phyloP scores from a whole-genome alignment of 2,113 vertebrate species.

The Mohoua ochrocephala region DNA sequence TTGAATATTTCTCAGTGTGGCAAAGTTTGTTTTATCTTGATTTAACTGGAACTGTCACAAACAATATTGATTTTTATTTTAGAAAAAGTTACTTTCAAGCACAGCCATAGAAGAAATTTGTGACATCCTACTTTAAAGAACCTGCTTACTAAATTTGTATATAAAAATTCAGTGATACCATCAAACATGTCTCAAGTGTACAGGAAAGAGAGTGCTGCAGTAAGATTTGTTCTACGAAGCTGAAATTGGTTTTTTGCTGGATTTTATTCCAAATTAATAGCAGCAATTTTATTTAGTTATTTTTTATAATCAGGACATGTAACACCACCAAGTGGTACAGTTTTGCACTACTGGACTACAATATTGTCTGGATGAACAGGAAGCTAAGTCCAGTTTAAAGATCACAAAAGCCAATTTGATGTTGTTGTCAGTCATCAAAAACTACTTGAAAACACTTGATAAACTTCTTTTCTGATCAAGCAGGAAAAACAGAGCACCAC shows the following conservation, averaged over 20 bases:
- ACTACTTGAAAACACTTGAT: neutral
- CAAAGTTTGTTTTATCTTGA: conserved; percentile 91
- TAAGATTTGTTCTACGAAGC: neutral
- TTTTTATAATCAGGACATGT: neutral
- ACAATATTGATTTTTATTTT: neutral
- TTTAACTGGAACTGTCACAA: conserved; percentile 84
- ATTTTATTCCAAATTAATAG: neutral
- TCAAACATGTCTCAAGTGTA: neutral
- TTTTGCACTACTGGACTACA: neutral
- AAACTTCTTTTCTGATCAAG: neutral
- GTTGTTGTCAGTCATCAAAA: neutral
- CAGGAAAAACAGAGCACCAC: too few relatives aligned
- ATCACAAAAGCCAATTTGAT: neutral
- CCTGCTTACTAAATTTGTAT: neutral
- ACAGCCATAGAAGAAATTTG: neutral
- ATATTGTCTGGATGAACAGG: neutral
- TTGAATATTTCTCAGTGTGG: conserved; percentile 89
- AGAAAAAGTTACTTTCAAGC: neutral
- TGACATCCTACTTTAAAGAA: neutral
- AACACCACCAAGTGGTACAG: conserved; percentile 47
- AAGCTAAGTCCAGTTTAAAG: neutral
- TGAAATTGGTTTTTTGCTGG: neutral
- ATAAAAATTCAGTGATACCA: neutral
- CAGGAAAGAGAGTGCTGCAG: neutral
- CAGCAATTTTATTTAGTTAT: neutral